phyloP scores from a whole-genome alignment of 2,113 vertebrate genomes.

The Charadrius vociferus region DNA sequence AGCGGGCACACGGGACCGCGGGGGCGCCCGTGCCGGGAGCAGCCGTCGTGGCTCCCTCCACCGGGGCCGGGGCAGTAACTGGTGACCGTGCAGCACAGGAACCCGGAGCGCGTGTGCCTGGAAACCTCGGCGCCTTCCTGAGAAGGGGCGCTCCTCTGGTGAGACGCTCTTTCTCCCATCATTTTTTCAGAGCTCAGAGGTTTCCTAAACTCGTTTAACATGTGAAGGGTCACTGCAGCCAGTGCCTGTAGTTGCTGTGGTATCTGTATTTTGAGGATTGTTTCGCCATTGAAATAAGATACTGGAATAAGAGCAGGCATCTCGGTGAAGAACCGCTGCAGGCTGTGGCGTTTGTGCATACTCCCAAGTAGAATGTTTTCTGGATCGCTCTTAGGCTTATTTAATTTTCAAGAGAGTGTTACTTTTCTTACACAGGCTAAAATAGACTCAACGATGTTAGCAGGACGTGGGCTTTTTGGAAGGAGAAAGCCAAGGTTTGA shows the following conservation, averaged over 20 bases:
- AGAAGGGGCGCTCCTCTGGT: neutral
- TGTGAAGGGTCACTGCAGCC: neutral
- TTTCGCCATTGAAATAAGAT: neutral
- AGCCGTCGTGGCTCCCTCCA: neutral
- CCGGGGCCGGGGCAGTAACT: too few relatives aligned
- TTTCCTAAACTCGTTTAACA: neutral
- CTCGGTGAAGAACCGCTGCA: neutral
- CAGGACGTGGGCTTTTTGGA: neutral
- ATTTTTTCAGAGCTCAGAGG: neutral
- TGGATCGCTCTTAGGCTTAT: neutral
- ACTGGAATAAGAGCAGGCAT: neutral
- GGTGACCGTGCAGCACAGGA: accelerated
- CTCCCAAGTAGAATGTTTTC: neutral
- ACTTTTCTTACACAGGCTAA: neutral
- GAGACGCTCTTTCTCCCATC: accelerated
- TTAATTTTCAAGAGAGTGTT: neutral
- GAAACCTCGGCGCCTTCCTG: neutral
- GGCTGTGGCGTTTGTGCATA: neutral
- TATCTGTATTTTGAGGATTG: neutral
- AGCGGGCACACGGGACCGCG: too few relatives aligned
- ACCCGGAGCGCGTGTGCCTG: accelerated
- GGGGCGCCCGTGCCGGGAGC: too few relatives aligned
- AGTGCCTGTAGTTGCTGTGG: neutral
- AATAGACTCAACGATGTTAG: neutral
- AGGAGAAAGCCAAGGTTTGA: neutral